Percentiles rank a stretch among this genome's conserved stretches.
Conservation (phyloP, 2,113 vertebrate genomes). For the Plestiodon gilberti region DNA sequence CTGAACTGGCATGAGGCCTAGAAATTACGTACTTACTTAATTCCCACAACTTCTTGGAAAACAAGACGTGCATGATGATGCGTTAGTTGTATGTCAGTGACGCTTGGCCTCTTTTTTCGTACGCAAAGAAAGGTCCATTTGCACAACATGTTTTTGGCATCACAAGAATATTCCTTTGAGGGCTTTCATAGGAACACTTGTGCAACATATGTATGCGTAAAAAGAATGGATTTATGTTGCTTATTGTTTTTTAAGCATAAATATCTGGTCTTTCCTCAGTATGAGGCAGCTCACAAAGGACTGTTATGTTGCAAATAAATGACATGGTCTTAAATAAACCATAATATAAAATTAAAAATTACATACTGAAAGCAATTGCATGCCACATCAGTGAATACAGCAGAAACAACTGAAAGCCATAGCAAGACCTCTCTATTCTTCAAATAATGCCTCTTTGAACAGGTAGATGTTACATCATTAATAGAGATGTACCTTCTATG, state of each 20-base stretch:
- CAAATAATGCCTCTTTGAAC: background rate
- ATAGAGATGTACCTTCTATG: background rate
- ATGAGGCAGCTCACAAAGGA: background rate
- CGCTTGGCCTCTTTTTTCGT: background rate
- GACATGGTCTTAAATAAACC: too few relatives aligned
- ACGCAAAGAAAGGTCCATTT: background rate
- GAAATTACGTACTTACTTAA: background rate
- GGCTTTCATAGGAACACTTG: background rate
- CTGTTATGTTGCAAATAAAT: too few relatives aligned
- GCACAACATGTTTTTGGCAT: background rate
- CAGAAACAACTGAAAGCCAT: background rate
- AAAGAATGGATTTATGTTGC: too few relatives aligned
- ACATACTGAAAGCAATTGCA: background rate
- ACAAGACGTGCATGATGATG: background rate
- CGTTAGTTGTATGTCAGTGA: rapidly evolving
- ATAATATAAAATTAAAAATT: background rate
- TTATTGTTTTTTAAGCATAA: background rate
- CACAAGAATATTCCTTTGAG: background rate
- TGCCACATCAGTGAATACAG: too few relatives aligned
- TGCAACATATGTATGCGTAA: too few relatives aligned
- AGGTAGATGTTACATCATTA: background rate
- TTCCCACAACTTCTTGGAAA: background rate
- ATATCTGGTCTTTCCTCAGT: background rate
- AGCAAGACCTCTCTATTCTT: background rate
- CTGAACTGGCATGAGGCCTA: background rate